phyloP scores from a whole-genome alignment of 2,888 invertebrate genomes.

The Idaea biselata region DNA sequence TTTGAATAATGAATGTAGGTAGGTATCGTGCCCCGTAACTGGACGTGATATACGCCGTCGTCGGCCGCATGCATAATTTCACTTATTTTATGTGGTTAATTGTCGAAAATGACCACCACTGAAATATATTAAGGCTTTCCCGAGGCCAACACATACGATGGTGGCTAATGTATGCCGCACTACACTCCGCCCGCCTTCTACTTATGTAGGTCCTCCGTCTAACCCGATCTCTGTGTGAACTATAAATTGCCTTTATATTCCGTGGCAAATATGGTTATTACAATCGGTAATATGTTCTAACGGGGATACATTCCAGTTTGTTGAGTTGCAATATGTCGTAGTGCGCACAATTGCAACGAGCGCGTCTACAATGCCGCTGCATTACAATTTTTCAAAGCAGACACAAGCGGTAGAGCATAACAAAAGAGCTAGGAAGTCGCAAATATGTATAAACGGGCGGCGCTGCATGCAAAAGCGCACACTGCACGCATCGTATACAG shows the following conservation, averaged over 20 bases:
- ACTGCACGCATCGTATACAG: constrained; percentile 60
- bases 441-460: constrained; percentile 71
- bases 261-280: constrained; percentile 6
- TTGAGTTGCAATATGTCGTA: constrained; percentile 32
- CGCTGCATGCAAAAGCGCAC: constrained; percentile 59
- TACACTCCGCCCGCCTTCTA: constrained; percentile 51
- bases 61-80: constrained; percentile 80
- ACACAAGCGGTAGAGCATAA: constrained; percentile 73
- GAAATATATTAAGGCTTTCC: constrained; percentile 74
- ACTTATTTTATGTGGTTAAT: constrained; percentile 81
- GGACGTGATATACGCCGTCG: constrained; percentile 81
- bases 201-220: constrained; percentile 45
- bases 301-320: constrained; percentile 43
- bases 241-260: background rate
- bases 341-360: constrained; percentile 65
- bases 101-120: constrained; percentile 80
- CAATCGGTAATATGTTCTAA: constrained; percentile 18
- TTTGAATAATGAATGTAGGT: constrained; percentile 80
- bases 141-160: constrained; percentile 61
- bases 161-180: constrained; percentile 74
- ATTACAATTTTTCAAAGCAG: constrained; percentile 79
- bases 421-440: constrained; percentile 76
- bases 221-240: constrained; percentile 51
- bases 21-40: constrained; percentile 78
- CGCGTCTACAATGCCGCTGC: constrained; percentile 68